A percentile compares a stretch with the other conserved stretches of the same genome.
These are phyloP conservation scores for Pristionchus fissidentatus DNA, from an alignment of 2,888 invertebrate genomes.

Conservation along the genomic window DNA sequence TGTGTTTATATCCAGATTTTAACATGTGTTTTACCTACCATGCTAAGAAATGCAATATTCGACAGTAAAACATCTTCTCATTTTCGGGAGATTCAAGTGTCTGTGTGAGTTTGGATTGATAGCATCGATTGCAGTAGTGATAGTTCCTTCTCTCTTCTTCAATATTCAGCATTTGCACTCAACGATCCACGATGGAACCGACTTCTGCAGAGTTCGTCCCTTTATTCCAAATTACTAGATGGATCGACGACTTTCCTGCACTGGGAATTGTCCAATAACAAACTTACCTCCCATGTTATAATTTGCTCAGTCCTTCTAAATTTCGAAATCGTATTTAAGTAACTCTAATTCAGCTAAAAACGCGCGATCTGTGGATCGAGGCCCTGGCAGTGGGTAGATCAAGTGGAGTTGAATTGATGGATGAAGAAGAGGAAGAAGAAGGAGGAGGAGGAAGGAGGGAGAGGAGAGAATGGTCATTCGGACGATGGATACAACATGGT, in stretches of 20 bases:
- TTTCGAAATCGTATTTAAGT: neutral
- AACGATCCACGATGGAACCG: conserved; percentile 9
- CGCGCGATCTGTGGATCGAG: conserved; percentile 47
- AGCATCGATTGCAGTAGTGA: conserved; percentile 31
- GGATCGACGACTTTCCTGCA: neutral
- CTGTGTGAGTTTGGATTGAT: too few relatives aligned
- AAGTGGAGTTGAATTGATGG: conserved; percentile 26
- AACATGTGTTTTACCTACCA: too few relatives aligned
- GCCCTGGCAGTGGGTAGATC: conserved; percentile 21
- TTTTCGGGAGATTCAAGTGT: too few relatives aligned
- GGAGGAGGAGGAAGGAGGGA: neutral
- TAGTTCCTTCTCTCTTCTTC: conserved; percentile 8
- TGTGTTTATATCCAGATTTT: too few relatives aligned
- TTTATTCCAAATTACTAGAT: too few relatives aligned
- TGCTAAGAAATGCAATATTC: too few relatives aligned
- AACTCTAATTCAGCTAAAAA: conserved; percentile 46
- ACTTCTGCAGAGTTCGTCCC: conserved; percentile 8
- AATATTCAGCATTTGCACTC: neutral
- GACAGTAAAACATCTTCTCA: too few relatives aligned
- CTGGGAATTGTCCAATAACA: neutral
- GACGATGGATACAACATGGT: conserved; percentile 46
- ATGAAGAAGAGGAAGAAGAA: conserved; percentile 5
- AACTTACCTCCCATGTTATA: neutral
- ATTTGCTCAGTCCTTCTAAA: neutral
- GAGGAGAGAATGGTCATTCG: conserved; percentile 43